Percentiles rank a stretch among this genome's conserved stretches.
These are phyloP conservation scores for Entomobrya proxima DNA, from an alignment of 2,888 invertebrate genomes.

Conservation along the genomic window DNA sequence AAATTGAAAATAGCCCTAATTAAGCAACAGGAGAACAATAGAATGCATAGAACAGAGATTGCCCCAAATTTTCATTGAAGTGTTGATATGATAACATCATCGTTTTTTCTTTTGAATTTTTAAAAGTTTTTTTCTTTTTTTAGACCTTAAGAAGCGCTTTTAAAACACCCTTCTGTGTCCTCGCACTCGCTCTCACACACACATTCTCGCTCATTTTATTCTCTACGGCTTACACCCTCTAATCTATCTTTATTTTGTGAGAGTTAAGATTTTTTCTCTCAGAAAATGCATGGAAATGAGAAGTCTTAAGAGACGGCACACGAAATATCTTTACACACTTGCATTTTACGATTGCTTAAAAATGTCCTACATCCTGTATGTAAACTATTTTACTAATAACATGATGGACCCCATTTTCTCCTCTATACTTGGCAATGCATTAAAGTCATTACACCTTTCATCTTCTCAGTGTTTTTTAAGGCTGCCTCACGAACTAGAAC, in stretches of 20 bases:
- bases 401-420: conserved; percentile 13
- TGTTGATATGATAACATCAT: conserved; percentile 6
- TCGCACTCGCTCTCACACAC: conserved; percentile 6
- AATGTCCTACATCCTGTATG: background rate
- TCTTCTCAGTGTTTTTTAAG: conserved; percentile 11
- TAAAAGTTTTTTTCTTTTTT: conserved; percentile 8
- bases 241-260: conserved; percentile 2
- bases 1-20: conserved; percentile 71
- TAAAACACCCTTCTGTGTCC: conserved; percentile 9
- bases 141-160: background rate
- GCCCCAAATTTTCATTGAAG: conserved; percentile 1
- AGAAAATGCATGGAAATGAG: conserved; percentile 32
- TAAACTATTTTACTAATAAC: background rate
- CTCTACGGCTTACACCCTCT: background rate
- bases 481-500: conserved; percentile 44
- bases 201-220: no score
- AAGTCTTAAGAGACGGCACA: background rate
- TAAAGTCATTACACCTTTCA: conserved; percentile 33
- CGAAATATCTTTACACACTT: background rate
- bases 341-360: background rate
- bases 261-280: conserved; percentile 18
- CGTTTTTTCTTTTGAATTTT: background rate
- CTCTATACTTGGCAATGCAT: background rate
- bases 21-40: conserved; percentile 34
- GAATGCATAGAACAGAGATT: background rate